Base-by-base conservation (phyloP, 2,113 vertebrate genomes). In the Rattus rattus region DNA sequence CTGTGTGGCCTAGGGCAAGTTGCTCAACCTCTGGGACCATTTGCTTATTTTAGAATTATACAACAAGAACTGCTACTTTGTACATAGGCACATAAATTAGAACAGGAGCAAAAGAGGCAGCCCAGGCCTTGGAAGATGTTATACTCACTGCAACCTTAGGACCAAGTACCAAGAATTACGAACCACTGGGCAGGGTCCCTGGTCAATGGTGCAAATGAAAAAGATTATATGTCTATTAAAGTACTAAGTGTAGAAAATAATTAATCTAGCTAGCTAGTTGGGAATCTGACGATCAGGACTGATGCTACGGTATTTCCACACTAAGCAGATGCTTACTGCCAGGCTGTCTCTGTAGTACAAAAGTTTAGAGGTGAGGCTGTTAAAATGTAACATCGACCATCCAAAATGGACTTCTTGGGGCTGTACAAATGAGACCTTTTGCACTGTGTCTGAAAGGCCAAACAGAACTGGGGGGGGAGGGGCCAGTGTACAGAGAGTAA, bases 361-460 rank as follows among this genome's bases (percentile, higher is more conserved):
- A 91, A 92, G 92, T 47, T 52, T 80, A 20, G 69, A 90, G 43
- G 80, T 75, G 16, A 90, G 22, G 79, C 83, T 95, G 96, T 96
- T 97, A 97, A 98, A 96, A 87, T 94, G 75, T 93, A 97, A 98
- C 91, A 90, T 9, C 63, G n/a, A 61, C 11, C 54, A 12, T 56
- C 69, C 76, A 89, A 81, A 77, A 11, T 81, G 77, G 13, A 70
- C 79, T 69, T n/a, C 5, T 10, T 2, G 84, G 77, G 90, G 30
- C 24, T 63, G n/a, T 73, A 84, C 39, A 87, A 90, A 87, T 49
- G 63, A 96, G 95, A 94, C 87, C 93, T 97, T 96, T 94, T 75
- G 93, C 52, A 96, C 95, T 39, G 77, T 16, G 61, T 94, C 86
- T 96, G 17, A 97, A 95, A 95, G 96, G 91, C 49, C 94, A 94